Conservation (phyloP, 1,140 invertebrate species). For the Whitmania pigra region DNA sequence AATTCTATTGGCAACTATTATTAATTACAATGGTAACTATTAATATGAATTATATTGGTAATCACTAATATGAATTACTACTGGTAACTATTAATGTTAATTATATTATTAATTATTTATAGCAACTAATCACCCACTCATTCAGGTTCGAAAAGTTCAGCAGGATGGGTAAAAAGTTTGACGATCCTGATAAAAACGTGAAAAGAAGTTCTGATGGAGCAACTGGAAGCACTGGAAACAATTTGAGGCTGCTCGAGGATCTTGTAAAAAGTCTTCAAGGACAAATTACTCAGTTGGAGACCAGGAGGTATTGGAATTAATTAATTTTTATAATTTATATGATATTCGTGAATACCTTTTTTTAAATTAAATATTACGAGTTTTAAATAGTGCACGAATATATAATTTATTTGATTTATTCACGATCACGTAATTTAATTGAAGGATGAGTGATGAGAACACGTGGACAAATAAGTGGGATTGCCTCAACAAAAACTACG, state of each 20-base stretch:
- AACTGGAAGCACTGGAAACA: background rate
- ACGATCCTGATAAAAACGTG: background rate
- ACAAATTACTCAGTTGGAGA: background rate
- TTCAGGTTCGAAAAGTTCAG: constrained; percentile 6
- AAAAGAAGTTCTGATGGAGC: background rate
- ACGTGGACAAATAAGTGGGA: background rate
- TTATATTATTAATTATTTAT: background rate
- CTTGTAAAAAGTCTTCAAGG: background rate
- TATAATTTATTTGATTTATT: no score
- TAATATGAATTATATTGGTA: no score
- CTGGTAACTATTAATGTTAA: background rate
- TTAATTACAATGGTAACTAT: no score
- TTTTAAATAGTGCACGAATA: no score
- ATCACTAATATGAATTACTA: no score
- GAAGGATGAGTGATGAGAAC: background rate
- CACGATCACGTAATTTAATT: no score
- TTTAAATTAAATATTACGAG: no score
- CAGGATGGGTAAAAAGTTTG: background rate
- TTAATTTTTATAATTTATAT: no score
- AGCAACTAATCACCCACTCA: background rate
- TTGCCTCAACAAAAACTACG: constrained; percentile 5
- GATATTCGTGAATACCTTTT: no score
- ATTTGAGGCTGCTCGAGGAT: background rate
- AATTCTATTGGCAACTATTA: background rate
- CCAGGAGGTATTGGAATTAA: background rate